Base-by-base conservation (phyloP, 2,113 vertebrate genomes). In the Ptilonorhynchus violaceus region DNA sequence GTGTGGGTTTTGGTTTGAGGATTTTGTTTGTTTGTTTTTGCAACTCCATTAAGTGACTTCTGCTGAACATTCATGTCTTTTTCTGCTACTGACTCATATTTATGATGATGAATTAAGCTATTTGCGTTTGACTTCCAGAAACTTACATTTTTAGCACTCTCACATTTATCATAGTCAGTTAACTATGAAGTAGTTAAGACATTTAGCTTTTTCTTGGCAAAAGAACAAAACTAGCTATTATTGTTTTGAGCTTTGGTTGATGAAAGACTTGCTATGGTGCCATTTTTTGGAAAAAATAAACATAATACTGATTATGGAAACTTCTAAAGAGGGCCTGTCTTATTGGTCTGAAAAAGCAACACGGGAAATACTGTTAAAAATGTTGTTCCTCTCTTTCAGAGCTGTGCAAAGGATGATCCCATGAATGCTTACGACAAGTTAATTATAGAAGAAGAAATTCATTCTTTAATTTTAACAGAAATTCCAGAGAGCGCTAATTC, bases 391-490 rank as follows among this genome's bases (percentile, higher is more conserved):
- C 33, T 91, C 77, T 95, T 96, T 72, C 92, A 97, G 97, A 80
- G n/a, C 52, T 77, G 23, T 85, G 41, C 90, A 14, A 96, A 94
- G 78, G 94, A 97, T 31, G 96, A 96, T 22, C 80, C 66, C 30
- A 3, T 83, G 84, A 85, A 74, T n/a, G 24, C 39, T 67, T 93
- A 72, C 0, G 78, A 94, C 81, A 89, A 16, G 25, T 58, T 96
- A 31, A 70, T 46, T 64, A 93, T 92, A 33, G 97, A 97, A 91
- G 97, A 97, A 74, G 96, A 97, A 89, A 96, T 97, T 23, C 16
- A 95, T 89, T 87, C 93, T 63, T 79, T 97, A 46, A 44, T 93
- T 88, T 55, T 97, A 80, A 83, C 90, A 63, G 96, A 97, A 78
- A 30, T 69, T 62, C 67, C 84, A 11, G 88, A 63, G 55, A 63